These are phyloP conservation scores for Sander vitreus DNA, from an alignment of 2,113 vertebrate genomes.

Conservation along the genomic window DNA sequence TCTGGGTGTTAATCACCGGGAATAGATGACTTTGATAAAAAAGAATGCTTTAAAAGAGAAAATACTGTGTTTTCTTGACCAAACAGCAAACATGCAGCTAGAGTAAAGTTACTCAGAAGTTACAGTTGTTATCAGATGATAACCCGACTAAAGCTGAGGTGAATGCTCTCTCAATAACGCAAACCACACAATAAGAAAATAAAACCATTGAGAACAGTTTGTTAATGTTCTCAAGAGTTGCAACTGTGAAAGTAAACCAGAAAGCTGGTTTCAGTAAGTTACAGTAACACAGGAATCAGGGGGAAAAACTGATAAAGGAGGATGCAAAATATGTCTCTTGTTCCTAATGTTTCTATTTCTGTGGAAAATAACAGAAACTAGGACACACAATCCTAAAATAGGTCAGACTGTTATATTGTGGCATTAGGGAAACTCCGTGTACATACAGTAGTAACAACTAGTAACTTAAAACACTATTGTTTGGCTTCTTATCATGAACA, in stretches of 20 bases:
- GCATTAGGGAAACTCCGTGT: conserved; percentile 35
- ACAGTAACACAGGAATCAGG: conserved; percentile 15
- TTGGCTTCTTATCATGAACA: conserved; percentile 50
- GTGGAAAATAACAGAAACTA: conserved; percentile 45
- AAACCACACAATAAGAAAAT: background rate
- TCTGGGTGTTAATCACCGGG: background rate
- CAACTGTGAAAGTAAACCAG: conserved; percentile 29
- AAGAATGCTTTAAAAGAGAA: background rate
- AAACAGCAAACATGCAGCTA: conserved; percentile 48
- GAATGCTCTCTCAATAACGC: conserved; percentile 52
- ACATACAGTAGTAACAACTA: conserved; percentile 47
- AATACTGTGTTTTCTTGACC: conserved; percentile 31
- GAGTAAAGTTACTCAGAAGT: conserved; percentile 18
- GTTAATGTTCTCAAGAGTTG: conserved; percentile 2
- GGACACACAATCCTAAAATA: conserved; percentile 71
- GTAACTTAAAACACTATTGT: conserved; percentile 51
- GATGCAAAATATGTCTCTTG: conserved; percentile 49
- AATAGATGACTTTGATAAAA: background rate
- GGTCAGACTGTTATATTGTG: conserved; percentile 58
- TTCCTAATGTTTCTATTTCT: conserved; percentile 61
- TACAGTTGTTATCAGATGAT: conserved; percentile 25
- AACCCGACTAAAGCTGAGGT: conserved; percentile 3
- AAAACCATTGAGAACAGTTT: conserved; percentile 12
- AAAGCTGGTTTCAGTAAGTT: background rate
- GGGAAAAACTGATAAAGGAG: conserved; percentile 33